Conservation (phyloP, 2,888 invertebrate genomes). For the Falcaria lacertinaria region DNA sequence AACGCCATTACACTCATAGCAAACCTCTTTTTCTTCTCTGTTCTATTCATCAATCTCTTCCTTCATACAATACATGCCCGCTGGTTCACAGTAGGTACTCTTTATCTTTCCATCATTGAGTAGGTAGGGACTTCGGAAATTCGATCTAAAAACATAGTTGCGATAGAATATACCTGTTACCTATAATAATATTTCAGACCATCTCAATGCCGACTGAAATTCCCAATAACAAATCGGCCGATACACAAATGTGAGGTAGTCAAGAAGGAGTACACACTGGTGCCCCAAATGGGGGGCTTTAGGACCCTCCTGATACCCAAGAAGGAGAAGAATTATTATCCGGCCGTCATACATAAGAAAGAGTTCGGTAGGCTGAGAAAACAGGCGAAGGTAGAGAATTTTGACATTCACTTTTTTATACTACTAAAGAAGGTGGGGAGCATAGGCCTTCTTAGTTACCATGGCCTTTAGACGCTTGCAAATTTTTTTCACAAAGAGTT, state of each 20-base stretch:
- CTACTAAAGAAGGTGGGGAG: too few species aligned
- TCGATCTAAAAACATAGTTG: too few species aligned
- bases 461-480: too few species aligned
- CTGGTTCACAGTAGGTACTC: too few species aligned
- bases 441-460: not conserved
- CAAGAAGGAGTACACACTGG: slow-evolving; percentile 37
- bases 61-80: too few species aligned
- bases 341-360: slow-evolving; percentile 78
- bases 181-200: slow-evolving; percentile 54
- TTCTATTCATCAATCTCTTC: too few species aligned
- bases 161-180: too few species aligned
- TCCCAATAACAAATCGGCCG: slow-evolving; percentile 53
- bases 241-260: slow-evolving; percentile 67
- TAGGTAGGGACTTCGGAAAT: too few species aligned
- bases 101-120: too few species aligned
- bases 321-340: slow-evolving; percentile 70
- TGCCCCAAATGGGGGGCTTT: slow-evolving; percentile 60
- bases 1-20: too few species aligned
- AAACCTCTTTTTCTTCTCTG: too few species aligned
- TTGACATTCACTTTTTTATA: not conserved
- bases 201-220: slow-evolving; percentile 66
- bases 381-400: slow-evolving; percentile 74
- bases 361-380: slow-evolving; percentile 81
- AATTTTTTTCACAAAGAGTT: too few species aligned
- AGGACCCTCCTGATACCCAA: slow-evolving; percentile 74